Base-by-base conservation (phyloP, 2,888 invertebrate species). In the Cancer borealis region DNA sequence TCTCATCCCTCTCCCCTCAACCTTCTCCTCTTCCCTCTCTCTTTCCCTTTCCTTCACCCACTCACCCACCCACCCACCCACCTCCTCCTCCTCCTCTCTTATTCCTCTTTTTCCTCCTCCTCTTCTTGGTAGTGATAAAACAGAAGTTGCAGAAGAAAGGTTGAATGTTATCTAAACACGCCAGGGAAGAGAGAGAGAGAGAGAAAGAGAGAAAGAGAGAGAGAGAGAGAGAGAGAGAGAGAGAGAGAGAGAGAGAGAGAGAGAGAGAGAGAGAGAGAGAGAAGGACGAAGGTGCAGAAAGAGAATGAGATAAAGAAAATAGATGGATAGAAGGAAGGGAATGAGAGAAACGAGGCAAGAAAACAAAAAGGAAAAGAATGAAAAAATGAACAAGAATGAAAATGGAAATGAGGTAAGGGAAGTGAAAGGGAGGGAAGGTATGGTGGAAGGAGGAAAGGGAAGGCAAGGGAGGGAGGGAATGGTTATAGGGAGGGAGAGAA, bases 91-190 rank as follows among this genome's bases (percentile, higher is more conserved):
- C 21, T 54, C 49, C n/a, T 14, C 89, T 90, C 90, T 46, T 21
- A 5, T n/a, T 79, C 26, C 17, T 26, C 30, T 6, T 79, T 12
- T 0, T 79, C 21, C 21, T 30, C 79, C 21, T 79, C 30, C 26
- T 73, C 73, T 21, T 73, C 30, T 6, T 79, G n/a, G 66, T 66
- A 6, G 66, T 79, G 79, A 30, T 79, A 30, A 79, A 79, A 30
- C 30, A 79, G 79, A 79, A 79, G 12, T 79, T 79, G 79, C 30
- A 14, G 12, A 79, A 79, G 79, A 79, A 66, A 79, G 79, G 79
- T 30, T 79, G 79, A 79, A 79, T 79, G 79, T 30, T 79, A 79
- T 79, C 30, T 79, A 79, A 26, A 79, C 79, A 79, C 79, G 8
- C 5, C 6, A 14, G 26, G 30, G 30, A 10, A 12, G 21, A 30